Base-by-base conservation (phyloP, 2,888 invertebrate species). In the Pristionchus japonicus region DNA sequence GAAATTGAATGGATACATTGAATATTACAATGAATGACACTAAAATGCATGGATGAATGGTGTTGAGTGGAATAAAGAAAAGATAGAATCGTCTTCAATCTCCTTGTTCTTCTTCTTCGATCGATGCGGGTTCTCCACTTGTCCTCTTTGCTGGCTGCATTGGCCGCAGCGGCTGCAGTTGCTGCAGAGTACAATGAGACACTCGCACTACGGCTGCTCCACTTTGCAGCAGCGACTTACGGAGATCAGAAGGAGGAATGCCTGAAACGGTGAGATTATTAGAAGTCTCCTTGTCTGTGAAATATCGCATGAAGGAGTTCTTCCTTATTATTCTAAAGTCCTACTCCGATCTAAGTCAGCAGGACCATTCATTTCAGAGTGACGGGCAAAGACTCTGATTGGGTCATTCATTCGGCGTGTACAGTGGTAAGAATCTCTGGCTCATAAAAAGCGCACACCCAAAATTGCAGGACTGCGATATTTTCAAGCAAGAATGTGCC, bases 171-270 rank as follows among this genome's bases (percentile, higher is more conserved):
- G 34, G 34, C 70, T 40, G 37, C 70, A 70, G 31, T 11, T n/a
- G n/a, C 27, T 64, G 64, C 70, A 37, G 70, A 43, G n/a, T 77
- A 77, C 43, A 43, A 77, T 27, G 77, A 77, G 77, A 77, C 27
- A n/a, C 43, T 43, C 11, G 77, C 77, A 0, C 2, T 77, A 11
- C 23, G 27, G 15, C 6, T 77, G 43, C 11, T 47, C 11, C 43
- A 77, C 27, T 77, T 77, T 43, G 77, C 77, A 13, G 77, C 77
- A n/a, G 77, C 77, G 43, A 43, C 77, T 11, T 77, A 77, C 27
- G 77, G 77, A 47, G 47, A 43, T 1, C 43, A 27, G 17, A 13
- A 9, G 52, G 52, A 34, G 23, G 82, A 82, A 2, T 49, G 52
- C 20, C 4, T 31, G 61, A n/a, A 0, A 31, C n/a, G 37, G 85